phyloP scores from a whole-genome alignment of 2,888 invertebrate species.

The Hoplodrina blanda region DNA sequence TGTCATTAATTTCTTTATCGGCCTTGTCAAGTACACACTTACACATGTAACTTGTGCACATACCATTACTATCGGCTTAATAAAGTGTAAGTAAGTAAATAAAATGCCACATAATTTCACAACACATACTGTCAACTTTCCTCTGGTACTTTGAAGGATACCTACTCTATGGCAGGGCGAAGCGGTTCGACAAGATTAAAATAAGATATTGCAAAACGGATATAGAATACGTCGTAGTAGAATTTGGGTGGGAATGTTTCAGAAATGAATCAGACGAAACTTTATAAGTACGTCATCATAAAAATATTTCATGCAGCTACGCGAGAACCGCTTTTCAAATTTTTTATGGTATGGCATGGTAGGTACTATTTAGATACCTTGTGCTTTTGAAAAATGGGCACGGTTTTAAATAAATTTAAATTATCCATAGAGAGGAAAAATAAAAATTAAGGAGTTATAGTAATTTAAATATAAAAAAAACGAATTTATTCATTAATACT shows the following conservation, averaged over 20 bases:
- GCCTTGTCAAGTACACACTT: conserved; percentile 27
- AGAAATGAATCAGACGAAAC: conserved; percentile 35
- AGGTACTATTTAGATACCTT: conserved; percentile 10
- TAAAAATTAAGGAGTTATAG: background rate
- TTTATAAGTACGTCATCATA: conserved; percentile 10
- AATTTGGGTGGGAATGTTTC: conserved; percentile 25
- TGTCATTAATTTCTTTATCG: conserved; percentile 4
- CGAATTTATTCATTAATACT: no score
- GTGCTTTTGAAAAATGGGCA: conserved; percentile 9
- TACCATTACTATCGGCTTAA: conserved; percentile 38
- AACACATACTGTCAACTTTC: conserved; percentile 60
- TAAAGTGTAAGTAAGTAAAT: conserved; percentile 58
- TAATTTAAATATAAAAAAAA: background rate
- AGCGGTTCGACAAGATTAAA: conserved; percentile 46
- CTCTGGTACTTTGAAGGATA: conserved; percentile 64
- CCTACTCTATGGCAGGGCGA: conserved; percentile 42
- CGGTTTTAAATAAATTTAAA: background rate
- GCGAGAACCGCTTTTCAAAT: conserved; percentile 28
- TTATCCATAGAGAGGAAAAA: background rate
- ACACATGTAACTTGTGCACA: conserved; percentile 18
- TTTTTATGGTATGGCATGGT: conserved; percentile 26
- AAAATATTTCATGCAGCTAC: conserved; percentile 8
- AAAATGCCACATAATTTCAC: conserved; percentile 63
- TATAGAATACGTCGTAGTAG: conserved; percentile 35
- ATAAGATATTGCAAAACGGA: conserved; percentile 54